These are phyloP conservation scores for Cassiopea andromeda DNA, from an alignment of 30 jellyfish, hydroid and myxozoan genomes.

Conservation along the genomic window DNA sequence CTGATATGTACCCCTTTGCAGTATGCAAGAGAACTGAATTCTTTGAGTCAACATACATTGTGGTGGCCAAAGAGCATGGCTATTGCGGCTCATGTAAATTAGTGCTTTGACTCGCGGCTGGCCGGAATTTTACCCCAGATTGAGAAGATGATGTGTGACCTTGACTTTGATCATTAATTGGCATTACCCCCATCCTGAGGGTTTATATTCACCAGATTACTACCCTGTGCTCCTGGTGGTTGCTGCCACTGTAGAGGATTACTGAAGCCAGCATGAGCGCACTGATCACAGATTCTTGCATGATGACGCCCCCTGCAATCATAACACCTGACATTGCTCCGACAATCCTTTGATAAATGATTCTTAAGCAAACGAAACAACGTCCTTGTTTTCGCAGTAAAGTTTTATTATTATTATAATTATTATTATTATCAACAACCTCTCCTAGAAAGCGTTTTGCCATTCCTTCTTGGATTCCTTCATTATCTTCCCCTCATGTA, in stretches of 20 bases:
- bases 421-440: too few relatives aligned
- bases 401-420: too few relatives aligned
- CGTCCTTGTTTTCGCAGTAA: constrained; percentile 25
- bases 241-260: constrained; percentile 54
- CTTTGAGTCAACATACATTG: constrained; percentile 6
- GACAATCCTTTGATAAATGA: constrained; percentile 25
- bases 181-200: constrained; percentile 6
- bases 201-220: background rate
- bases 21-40: constrained; percentile 32
- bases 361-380: constrained; percentile 48
- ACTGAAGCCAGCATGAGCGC: constrained; percentile 22
- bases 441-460: too few relatives aligned
- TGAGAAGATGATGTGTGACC: background rate
- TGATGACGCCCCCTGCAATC: constrained; percentile 20
- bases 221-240: constrained; percentile 16
- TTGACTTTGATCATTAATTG: background rate
- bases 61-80: constrained; percentile 10
- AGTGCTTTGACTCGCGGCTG: background rate
- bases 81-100: background rate
- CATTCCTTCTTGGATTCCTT: too few relatives aligned
- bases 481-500: too few relatives aligned
- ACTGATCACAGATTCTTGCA: constrained; percentile 31
- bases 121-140: background rate
- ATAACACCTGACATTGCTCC: background rate
- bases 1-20: constrained; percentile 34